Evolutionary conservation across 2,113 vertebrate genomes (phyloP).

Genomic region (Lepidothrix coronata): DNA sequence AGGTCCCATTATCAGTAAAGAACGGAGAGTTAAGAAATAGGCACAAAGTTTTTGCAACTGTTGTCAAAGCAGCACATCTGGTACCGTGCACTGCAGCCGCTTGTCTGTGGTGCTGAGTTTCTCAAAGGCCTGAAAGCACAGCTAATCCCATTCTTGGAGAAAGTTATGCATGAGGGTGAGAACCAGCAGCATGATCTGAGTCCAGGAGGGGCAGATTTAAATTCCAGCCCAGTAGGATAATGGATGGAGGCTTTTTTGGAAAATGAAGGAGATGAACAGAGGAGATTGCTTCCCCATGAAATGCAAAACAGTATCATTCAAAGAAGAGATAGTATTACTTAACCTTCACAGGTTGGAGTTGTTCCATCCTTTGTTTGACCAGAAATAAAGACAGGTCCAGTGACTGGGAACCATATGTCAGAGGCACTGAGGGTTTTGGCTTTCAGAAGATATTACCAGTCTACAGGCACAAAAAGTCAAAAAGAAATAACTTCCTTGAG

Average conservation of each 20-base stretch:
- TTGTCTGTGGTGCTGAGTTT: neutral
- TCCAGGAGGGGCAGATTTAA: neutral
- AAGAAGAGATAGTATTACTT: neutral
- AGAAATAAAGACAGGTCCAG: neutral
- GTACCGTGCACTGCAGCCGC: neutral
- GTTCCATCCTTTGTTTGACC: neutral
- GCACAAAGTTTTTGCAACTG: neutral
- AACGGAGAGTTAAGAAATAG: neutral
- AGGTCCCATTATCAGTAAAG: neutral
- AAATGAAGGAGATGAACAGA: neutral
- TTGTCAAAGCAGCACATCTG: neutral
- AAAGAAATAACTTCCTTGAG: neutral
- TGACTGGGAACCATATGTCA: fast-evolving
- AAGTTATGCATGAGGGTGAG: neutral
- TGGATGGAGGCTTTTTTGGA: neutral
- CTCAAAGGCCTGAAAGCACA: neutral
- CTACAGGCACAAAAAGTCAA: neutral
- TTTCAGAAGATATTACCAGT: neutral
- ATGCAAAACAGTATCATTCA: neutral
- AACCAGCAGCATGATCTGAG: neutral
- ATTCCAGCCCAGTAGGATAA: neutral
- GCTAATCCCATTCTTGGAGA: neutral
- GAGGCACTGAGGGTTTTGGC: neutral
- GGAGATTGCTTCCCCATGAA: neutral
- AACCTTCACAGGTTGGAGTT: neutral